Conservation (phyloP, 2,797 vertebrate genomes). For the Pseudochirops cupreus region DNA sequence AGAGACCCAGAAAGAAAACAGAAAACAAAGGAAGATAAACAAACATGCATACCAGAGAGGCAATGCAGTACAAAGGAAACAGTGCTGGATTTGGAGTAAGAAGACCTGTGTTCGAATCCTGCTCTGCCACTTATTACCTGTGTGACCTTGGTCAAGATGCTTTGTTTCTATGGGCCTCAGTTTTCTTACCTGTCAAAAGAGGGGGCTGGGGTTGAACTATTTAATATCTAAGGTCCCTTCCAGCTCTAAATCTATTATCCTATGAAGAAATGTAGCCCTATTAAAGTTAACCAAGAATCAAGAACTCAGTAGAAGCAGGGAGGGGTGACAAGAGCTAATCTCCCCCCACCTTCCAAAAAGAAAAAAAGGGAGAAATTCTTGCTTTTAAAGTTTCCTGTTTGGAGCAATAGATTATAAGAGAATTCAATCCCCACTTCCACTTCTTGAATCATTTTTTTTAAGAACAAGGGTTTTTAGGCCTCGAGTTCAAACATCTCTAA, state of each 20-base stretch:
- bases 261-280: background rate
- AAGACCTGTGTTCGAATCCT: background rate
- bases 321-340: background rate
- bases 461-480: background rate
- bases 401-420: background rate
- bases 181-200: background rate
- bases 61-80: background rate
- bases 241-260: background rate
- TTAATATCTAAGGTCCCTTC: background rate
- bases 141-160: background rate
- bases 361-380: background rate
- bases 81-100: background rate
- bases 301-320: background rate
- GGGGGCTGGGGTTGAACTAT: background rate
- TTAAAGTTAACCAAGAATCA: background rate
- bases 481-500: conserved; percentile 7
- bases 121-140: background rate
- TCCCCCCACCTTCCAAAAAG: background rate
- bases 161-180: background rate
- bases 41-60: background rate
- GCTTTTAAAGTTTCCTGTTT: background rate
- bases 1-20: background rate
- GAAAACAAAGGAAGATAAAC: background rate
- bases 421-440: background rate
- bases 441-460: conserved; percentile 5